Evolutionary conservation across 2,888 invertebrate species (phyloP).

Genomic region (Plagiodera versicolora): DNA sequence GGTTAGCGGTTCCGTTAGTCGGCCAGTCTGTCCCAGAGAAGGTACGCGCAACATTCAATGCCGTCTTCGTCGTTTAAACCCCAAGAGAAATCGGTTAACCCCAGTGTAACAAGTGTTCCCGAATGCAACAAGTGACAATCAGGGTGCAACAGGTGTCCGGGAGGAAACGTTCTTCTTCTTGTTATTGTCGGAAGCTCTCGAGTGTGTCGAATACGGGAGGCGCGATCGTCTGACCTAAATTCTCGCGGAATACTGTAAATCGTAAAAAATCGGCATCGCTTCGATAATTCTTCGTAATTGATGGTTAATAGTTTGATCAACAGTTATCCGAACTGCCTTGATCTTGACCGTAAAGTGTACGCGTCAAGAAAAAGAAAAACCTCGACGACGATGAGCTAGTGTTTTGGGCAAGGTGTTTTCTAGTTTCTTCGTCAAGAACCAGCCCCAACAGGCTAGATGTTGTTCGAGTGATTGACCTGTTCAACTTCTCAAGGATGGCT

Average conservation of each 20-base stretch:
- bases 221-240: slow-evolving; percentile 31
- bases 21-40: no score
- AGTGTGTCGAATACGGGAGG: no score
- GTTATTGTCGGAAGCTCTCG: no score
- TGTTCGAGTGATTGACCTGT: slow-evolving; percentile 42
- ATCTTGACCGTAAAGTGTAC: background rate
- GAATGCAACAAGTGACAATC: no score
- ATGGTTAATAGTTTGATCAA: slow-evolving; percentile 16
- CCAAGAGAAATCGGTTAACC: no score
- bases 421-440: slow-evolving; percentile 11
- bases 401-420: background rate
- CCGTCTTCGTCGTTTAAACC: no score
- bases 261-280: slow-evolving; percentile 21
- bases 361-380: background rate
- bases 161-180: no score
- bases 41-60: no score
- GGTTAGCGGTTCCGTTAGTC: no score
- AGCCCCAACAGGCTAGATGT: slow-evolving; percentile 31
- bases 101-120: no score
- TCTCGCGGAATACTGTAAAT: slow-evolving; percentile 23
- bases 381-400: background rate
- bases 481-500: slow-evolving; percentile 36
- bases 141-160: no score
- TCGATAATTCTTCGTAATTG: slow-evolving; percentile 23
- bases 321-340: slow-evolving; percentile 15